Conservation (phyloP, 2,888 invertebrate genomes). For the Macrosoma leucophasiata region DNA sequence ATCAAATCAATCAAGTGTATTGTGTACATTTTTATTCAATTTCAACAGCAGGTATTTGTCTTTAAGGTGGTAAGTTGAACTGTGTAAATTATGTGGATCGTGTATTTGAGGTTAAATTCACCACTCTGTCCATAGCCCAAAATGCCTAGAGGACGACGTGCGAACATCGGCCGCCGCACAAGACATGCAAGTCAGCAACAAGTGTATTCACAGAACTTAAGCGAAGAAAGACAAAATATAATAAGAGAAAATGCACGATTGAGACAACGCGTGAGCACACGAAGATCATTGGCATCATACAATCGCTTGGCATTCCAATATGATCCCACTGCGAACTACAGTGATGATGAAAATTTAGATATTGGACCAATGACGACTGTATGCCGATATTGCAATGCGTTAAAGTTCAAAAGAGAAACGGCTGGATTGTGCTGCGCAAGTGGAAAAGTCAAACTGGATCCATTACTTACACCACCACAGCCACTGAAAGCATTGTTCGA, state of each 20-base stretch:
- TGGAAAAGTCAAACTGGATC: constrained; percentile 43
- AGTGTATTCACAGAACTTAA: constrained; percentile 27
- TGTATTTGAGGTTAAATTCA: constrained; percentile 27
- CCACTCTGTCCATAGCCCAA: constrained; percentile 29
- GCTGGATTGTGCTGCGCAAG: constrained; percentile 44
- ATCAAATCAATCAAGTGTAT: too few species aligned
- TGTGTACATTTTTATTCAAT: constrained; percentile 25
- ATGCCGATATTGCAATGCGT: constrained; percentile 37
- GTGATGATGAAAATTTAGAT: constrained; percentile 31
- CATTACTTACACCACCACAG: constrained; percentile 38
- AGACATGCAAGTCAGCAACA: constrained; percentile 29
- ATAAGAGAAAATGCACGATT: constrained; percentile 30
- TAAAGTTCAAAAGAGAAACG: constrained; percentile 39
- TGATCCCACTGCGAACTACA: constrained; percentile 30
- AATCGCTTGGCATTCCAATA: constrained; percentile 32
- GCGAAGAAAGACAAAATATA: constrained; percentile 27
- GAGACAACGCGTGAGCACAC: constrained; percentile 29
- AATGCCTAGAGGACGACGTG: constrained; percentile 31
- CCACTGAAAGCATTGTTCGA: constrained; percentile 32
- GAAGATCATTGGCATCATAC: constrained; percentile 28
- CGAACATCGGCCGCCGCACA: constrained; percentile 31
- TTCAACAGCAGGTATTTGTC: constrained; percentile 28
- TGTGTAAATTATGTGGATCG: constrained; percentile 28
- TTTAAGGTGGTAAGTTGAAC: constrained; percentile 28
- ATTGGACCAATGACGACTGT: constrained; percentile 35